Base-by-base conservation (phyloP, 2,113 vertebrate genomes). In the Nipponia nippon region DNA sequence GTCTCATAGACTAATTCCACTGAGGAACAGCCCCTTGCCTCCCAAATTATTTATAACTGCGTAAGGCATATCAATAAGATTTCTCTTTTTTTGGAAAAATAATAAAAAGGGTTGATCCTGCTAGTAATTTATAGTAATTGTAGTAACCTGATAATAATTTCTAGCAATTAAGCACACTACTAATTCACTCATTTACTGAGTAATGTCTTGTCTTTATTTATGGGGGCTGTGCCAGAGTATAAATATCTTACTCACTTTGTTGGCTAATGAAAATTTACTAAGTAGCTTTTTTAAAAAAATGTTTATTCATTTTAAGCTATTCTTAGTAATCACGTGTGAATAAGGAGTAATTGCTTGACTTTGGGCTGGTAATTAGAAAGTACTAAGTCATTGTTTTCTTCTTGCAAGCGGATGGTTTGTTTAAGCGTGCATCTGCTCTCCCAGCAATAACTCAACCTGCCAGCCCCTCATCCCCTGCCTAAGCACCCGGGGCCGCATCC, bases 111-210 rank as follows among this genome's bases (percentile, higher is more conserved):
- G 84, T 90, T 89, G 91, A 85, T 97, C 97, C 96, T 96, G 81
- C 65, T 59, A 78, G 92, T 86, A 97, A 97, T 97, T 97, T 76
- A 84, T 71, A 95, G 93, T 93, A 97, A 97, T 97, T 95, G 96
- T 87, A 95, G 97, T 96, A 98, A 98, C 97, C 93, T 97, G 97
- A 97, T 98, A 96, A 93, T 96, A 97, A 98, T 86, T 95, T 69
- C 87, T 93, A 82, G 89, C 93, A 97, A 96, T 98, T 98, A 98
- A 89, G 82, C 89, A 88, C 93, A 97, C 89, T 96, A 95, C 95
- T 98, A 97, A 98, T 98, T 97, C 98, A 97, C 96, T 98, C 97
- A 97, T 98, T 98, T 97, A 92, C 94, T 79, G 87, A 95, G 91
- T 92, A 97, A 96, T 81, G 89, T 92, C 97, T 98, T 94, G 96